These are phyloP conservation scores for Ploceus nigricollis DNA, from an alignment of 2,113 vertebrate species.

Conservation along the genomic window DNA sequence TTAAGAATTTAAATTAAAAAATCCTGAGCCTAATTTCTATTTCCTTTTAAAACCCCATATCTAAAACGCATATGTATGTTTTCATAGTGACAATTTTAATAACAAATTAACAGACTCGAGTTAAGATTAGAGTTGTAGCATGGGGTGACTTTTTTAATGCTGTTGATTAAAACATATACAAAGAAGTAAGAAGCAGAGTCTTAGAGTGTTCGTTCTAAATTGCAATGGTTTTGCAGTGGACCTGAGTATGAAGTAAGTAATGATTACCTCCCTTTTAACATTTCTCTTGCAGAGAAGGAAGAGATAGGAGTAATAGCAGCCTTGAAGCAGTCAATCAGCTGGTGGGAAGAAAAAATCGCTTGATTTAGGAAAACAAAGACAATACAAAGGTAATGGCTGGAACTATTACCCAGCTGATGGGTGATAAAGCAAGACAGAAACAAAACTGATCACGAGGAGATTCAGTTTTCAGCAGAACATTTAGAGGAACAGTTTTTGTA, in stretches of 20 bases:
- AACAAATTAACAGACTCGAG: not conserved
- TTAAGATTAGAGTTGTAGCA: not conserved
- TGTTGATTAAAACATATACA: not conserved
- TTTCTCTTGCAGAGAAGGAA: not conserved
- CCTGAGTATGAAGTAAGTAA: not conserved
- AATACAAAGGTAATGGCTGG: not conserved
- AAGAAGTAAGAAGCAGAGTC: not conserved
- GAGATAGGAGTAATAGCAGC: not conserved
- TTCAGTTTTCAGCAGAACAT: not conserved
- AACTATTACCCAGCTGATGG: not conserved
- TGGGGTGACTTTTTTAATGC: not conserved
- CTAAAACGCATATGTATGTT: not conserved
- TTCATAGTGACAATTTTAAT: not conserved
- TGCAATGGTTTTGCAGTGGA: not conserved
- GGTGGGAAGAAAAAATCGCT: not conserved
- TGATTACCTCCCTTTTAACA: not conserved
- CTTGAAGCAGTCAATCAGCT: not conserved
- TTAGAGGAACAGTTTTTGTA: not conserved
- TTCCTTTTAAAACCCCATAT: not conserved
- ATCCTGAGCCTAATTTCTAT: not conserved
- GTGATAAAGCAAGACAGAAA: not conserved
- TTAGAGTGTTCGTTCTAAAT: not conserved
- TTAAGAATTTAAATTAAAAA: not conserved
- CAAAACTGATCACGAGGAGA: not conserved
- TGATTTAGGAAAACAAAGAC: conserved; percentile 11